phyloP scores from a whole-genome alignment of 2,888 invertebrate genomes.

The Crossocerus cetratus region DNA sequence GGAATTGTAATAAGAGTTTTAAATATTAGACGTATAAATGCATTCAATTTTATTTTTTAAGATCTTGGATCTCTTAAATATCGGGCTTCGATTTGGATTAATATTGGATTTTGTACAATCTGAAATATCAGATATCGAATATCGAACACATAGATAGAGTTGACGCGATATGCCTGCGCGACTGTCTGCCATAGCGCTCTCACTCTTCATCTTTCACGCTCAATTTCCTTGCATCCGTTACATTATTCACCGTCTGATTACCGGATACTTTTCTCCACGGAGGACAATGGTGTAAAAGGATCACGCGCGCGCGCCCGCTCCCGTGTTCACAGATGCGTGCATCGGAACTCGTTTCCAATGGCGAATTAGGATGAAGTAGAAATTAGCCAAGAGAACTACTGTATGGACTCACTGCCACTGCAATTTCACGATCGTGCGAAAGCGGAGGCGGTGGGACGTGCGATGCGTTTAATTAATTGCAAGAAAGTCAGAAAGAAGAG shows the following conservation, averaged over 20 bases:
- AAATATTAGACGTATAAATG: too few relatives aligned
- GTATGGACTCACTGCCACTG: not conserved
- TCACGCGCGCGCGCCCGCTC: too few relatives aligned
- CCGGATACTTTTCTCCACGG: not conserved
- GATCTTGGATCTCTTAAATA: too few relatives aligned
- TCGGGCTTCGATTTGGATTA: too few relatives aligned
- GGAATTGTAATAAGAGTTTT: too few relatives aligned
- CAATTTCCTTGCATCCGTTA: not conserved
- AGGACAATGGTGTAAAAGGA: not conserved
- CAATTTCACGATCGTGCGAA: slow-evolving; percentile 52
- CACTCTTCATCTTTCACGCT: not conserved
- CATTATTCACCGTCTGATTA: not conserved
- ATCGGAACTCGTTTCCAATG: not conserved
- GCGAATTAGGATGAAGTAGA: slow-evolving; percentile 48
- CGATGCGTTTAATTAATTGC: slow-evolving; percentile 56
- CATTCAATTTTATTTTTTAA: too few relatives aligned
- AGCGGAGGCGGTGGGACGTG: slow-evolving; percentile 46
- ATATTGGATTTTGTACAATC: too few relatives aligned
- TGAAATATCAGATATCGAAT: too few relatives aligned
- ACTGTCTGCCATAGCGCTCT: not conserved
- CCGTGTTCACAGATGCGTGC: not conserved
- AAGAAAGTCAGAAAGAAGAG: slow-evolving; percentile 52
- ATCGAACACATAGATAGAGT: too few relatives aligned
- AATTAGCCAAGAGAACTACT: slow-evolving; percentile 21
- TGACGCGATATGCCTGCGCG: too few relatives aligned